Percentiles rank a stretch among this genome's conserved stretches.
Evolutionary conservation across 2,797 vertebrate species (phyloP).

Genomic region (Allobates femoralis): DNA sequence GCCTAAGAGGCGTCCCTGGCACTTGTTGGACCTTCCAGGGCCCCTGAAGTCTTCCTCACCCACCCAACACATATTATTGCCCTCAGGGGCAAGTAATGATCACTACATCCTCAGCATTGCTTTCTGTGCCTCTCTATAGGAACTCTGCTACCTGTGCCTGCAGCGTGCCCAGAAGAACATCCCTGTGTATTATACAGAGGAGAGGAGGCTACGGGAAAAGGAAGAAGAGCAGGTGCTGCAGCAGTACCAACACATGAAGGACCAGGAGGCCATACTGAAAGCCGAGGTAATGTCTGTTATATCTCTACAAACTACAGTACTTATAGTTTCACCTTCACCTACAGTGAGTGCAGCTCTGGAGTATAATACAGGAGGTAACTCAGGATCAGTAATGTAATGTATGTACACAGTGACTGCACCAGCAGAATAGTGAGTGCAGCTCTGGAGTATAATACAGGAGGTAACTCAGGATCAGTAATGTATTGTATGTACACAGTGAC

Average conservation of each 20-base stretch:
- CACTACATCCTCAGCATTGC: not conserved
- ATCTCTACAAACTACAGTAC: too few species aligned
- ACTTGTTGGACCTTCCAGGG: too few species aligned
- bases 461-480: not conserved
- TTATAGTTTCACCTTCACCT: too few species aligned
- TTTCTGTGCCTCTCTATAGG: constrained; percentile 70
- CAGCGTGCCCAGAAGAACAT: constrained; percentile 78
- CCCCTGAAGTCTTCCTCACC: too few species aligned
- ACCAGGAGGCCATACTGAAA: constrained; percentile 72
- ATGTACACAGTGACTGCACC: too few species aligned
- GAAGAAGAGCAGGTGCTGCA: constrained; percentile 75
- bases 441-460: not conserved
- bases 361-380: too few species aligned
- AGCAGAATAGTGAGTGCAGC: too few species aligned
- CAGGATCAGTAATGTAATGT: too few species aligned
- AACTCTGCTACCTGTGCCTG: constrained; percentile 85
- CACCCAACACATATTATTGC: not conserved
- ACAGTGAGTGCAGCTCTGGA: too few species aligned
- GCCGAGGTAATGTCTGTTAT: constrained; percentile 72
- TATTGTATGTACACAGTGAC: too few species aligned
- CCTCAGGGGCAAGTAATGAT: not conserved
- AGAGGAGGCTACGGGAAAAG: constrained; percentile 72
- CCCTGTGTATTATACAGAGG: constrained; percentile 70
- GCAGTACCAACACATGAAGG: constrained; percentile 74
- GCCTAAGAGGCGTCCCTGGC: too few species aligned